Evolutionary conservation across 2,888 invertebrate species (phyloP).

Genomic region (Branchipolynoe longqiensis): DNA sequence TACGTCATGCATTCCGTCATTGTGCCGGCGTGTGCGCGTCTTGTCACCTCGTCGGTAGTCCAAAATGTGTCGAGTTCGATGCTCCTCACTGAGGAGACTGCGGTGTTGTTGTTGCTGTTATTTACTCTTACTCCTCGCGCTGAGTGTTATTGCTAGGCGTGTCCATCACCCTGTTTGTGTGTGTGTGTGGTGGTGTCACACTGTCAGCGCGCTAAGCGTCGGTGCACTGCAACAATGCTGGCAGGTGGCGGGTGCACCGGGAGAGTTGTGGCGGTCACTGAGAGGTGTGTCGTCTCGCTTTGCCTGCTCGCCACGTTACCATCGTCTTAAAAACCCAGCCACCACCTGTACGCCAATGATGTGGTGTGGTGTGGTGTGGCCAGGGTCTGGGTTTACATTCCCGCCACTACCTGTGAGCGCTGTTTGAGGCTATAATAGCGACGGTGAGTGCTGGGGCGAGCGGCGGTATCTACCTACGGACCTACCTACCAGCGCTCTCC

Average conservation of each 20-base stretch:
- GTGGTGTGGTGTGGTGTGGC: too few species aligned
- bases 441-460: too few species aligned
- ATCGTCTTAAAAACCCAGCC: background rate
- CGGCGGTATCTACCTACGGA: too few species aligned
- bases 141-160: background rate
- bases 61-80: background rate
- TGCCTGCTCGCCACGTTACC: background rate
- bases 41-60: background rate
- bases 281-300: background rate
- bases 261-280: background rate
- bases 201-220: too few species aligned
- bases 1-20: conserved; percentile 75
- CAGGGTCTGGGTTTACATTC: too few species aligned
- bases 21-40: conserved; percentile 19
- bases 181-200: background rate
- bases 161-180: background rate
- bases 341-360: too few species aligned
- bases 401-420: too few species aligned
- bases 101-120: background rate
- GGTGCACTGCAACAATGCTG: too few species aligned
- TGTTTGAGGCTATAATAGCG: too few species aligned
- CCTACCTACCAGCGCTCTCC: too few species aligned
- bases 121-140: background rate
- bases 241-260: background rate
- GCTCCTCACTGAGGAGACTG: background rate